phyloP scores from a whole-genome alignment of 2,888 invertebrate genomes.

The Tachina grossa region DNA sequence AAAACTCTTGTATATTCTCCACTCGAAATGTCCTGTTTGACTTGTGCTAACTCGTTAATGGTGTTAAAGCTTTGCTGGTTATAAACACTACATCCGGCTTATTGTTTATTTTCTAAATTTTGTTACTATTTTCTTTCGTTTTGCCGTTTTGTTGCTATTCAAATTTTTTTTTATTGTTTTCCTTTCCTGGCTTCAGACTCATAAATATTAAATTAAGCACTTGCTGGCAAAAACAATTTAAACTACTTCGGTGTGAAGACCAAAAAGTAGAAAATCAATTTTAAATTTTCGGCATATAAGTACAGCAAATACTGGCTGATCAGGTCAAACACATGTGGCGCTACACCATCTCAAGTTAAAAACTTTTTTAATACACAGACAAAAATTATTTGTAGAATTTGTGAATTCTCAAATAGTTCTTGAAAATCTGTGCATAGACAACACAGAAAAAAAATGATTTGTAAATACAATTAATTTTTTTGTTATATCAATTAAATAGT shows the following conservation, averaged over 20 bases:
- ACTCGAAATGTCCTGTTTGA: slow-evolving; percentile 37
- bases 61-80: slow-evolving; percentile 63
- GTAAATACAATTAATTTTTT: too few species aligned
- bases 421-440: too few species aligned
- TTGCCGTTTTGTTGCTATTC: slow-evolving; percentile 22
- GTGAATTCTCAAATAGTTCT: too few species aligned
- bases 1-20: not conserved
- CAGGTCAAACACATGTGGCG: not conserved
- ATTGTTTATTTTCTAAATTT: slow-evolving; percentile 53
- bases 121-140: slow-evolving; percentile 6
- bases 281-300: slow-evolving; percentile 9
- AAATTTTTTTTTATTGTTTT: slow-evolving; percentile 32
- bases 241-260: slow-evolving; percentile 41
- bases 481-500: too few species aligned
- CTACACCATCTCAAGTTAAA: not conserved
- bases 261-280: slow-evolving; percentile 57
- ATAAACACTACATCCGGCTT: slow-evolving; percentile 62
- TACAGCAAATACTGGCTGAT: not conserved
- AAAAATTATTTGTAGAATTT: too few species aligned
- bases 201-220: slow-evolving; percentile 59
- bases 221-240: slow-evolving; percentile 34
- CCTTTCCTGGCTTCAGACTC: slow-evolving; percentile 38
- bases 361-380: too few species aligned
- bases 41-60: slow-evolving; percentile 57
- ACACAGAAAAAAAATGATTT: too few species aligned